Evolutionary conservation across 2,797 vertebrate species (phyloP).

Genomic region (Chelidonichthys spinosus): DNA sequence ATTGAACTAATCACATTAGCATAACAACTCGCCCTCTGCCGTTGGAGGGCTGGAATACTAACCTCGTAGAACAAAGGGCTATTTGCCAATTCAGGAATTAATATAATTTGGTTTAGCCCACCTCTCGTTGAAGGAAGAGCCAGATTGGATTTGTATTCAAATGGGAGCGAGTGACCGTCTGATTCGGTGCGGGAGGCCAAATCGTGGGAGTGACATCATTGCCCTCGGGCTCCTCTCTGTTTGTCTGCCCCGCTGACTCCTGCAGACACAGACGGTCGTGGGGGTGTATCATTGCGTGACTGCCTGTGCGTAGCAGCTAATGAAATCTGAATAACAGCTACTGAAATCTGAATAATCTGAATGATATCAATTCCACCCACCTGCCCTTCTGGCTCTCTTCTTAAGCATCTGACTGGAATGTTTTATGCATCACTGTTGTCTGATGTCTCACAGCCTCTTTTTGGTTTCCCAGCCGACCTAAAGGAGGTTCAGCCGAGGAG

Average conservation of each 20-base stretch:
- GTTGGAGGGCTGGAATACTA: constrained; percentile 60
- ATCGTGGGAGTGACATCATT: constrained; percentile 50
- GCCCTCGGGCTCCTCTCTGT: constrained; percentile 43
- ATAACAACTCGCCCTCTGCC: constrained; percentile 60
- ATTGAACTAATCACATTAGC: constrained; percentile 65
- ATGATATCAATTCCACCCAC: constrained; percentile 71
- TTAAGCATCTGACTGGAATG: constrained; percentile 49
- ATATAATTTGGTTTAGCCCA: constrained; percentile 62
- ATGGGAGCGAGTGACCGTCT: constrained; percentile 53
- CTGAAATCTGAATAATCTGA: constrained; percentile 63
- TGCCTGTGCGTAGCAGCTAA: constrained; percentile 48
- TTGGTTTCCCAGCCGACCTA: constrained; percentile 50
- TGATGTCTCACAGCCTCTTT: constrained; percentile 55
- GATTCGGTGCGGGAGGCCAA: constrained; percentile 48
- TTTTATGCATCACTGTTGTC: constrained; percentile 65
- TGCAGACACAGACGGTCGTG: constrained; percentile 46
- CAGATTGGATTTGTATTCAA: constrained; percentile 72
- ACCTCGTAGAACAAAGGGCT: constrained; percentile 69
- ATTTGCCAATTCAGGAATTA: constrained; percentile 66
- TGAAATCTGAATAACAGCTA: constrained; percentile 63
- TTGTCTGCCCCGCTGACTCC: constrained; percentile 41
- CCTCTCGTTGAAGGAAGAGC: constrained; percentile 42
- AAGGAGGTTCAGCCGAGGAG: constrained; percentile 58
- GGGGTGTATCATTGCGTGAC: constrained; percentile 47
- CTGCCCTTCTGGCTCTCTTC: constrained; percentile 49